Conservation (phyloP, 2,797 vertebrate species). For the Peromyscus eremicus region DNA sequence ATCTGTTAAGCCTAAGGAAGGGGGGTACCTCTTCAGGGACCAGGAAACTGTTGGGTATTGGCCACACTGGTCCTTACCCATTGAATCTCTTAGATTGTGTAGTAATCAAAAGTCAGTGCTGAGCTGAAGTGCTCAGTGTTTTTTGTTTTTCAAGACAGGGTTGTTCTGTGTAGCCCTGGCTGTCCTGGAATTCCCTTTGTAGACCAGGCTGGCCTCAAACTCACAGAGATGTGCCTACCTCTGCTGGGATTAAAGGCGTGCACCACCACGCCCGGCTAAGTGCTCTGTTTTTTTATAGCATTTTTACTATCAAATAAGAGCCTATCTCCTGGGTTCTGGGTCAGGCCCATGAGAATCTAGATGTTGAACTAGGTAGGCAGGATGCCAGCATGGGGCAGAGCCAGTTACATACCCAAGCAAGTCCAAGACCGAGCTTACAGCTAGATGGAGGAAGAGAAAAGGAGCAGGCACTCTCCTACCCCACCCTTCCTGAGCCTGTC, state of each 20-base stretch:
- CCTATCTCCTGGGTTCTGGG: constrained; percentile 13
- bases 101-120: neutral
- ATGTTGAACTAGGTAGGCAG: constrained; percentile 34
- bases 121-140: neutral
- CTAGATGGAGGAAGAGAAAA: neutral
- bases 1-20: neutral
- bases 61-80: neutral
- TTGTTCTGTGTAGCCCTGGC: neutral
- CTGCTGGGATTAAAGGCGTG: neutral
- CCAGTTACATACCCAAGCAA: constrained; percentile 42
- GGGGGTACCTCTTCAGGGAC: neutral
- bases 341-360: constrained; percentile 49
- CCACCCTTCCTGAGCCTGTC: neutral
- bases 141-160: neutral
- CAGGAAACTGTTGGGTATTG: neutral
- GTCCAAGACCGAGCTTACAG: constrained; percentile 15
- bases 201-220: neutral
- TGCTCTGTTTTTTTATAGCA: constrained; percentile 69
- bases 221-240: neutral
- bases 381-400: neutral
- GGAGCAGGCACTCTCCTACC: neutral
- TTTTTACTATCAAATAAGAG: constrained; percentile 61
- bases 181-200: neutral
- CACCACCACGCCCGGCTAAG: neutral
- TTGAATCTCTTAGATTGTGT: neutral